Evolutionary conservation across 2,113 vertebrate genomes (phyloP).

Genomic region (Serinus canaria): DNA sequence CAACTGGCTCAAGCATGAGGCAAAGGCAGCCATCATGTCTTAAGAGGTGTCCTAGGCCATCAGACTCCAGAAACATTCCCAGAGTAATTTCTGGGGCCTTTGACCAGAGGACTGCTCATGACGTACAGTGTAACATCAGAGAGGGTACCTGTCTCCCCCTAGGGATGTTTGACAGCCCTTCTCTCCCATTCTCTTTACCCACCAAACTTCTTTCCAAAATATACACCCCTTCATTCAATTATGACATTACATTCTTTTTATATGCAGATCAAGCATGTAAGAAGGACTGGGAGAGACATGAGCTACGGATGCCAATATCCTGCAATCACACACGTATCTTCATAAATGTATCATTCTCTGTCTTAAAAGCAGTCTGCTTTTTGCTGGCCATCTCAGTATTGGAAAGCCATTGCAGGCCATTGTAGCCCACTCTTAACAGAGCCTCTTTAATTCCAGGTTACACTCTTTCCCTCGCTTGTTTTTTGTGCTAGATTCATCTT

Average conservation of each 20-base stretch:
- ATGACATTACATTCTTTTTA: background rate
- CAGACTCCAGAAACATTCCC: background rate
- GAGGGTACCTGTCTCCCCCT: background rate
- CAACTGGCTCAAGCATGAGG: background rate
- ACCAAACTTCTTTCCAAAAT: background rate
- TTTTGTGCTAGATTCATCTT: background rate
- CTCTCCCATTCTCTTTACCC: background rate
- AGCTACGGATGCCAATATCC: background rate
- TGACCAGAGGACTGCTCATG: background rate
- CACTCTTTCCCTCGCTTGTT: background rate
- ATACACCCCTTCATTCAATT: background rate
- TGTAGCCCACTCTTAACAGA: background rate
- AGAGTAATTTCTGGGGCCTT: background rate
- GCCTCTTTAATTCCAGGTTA: background rate
- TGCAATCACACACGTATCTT: background rate
- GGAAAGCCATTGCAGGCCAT: background rate
- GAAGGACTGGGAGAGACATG: background rate
- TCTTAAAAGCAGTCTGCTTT: background rate
- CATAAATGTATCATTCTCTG: background rate
- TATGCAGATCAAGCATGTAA: accelerated
- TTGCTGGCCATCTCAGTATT: background rate
- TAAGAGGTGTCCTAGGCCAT: background rate
- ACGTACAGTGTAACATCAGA: background rate
- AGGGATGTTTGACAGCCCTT: background rate
- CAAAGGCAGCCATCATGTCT: background rate